Base-by-base conservation (phyloP, 2,888 invertebrate species). In the Epinotia ramella region DNA sequence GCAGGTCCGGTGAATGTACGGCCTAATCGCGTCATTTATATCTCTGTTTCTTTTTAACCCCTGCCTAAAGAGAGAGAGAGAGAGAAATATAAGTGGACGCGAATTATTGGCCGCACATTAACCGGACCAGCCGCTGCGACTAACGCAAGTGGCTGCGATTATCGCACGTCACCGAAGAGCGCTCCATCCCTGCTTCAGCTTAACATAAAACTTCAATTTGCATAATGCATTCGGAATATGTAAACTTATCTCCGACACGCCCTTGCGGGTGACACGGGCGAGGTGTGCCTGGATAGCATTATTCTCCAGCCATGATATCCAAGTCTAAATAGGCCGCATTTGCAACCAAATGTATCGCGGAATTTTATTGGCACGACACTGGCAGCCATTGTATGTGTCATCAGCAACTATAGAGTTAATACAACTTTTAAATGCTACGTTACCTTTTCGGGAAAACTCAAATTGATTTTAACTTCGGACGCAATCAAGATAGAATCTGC, bases 221-320 rank as follows among this genome's bases (percentile, higher is more conserved):
- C 94, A 94, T 94, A 93, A 94, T 94, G 91, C 93, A 94, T 93
- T 91, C 90, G 86, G 91, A 93, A 92, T 93, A 93, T 92, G 92
- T 93, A 91, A 92, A 93, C 91, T 91, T 91, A 93, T 92, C 92
- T 92, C 84, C 81, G 91, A 90, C 93, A 92, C 94, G 91, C 93
- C 93, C 93, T 91, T 90, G 87, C 88, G 84, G 86, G 91, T 92
- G 93, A 92, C 92, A 91, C 86, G 87, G 81, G 83, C 88, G 91
- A 92, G 94, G 93, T 90, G 92, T 86, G 93, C 90, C 93, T 82
- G 92, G 92, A 92, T 92, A 90, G 90, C 92, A 94, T 94, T 94
- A 92, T 92, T 91, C 92, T 91, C 88, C 83, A 85, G 87, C 87
- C 86, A 89, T 87, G 86, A 91, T 91, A 91, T 90, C 87, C 92